These are phyloP conservation scores for Peucedramus taeniatus DNA, from an alignment of 2,113 vertebrate genomes.

Conservation along the genomic window DNA sequence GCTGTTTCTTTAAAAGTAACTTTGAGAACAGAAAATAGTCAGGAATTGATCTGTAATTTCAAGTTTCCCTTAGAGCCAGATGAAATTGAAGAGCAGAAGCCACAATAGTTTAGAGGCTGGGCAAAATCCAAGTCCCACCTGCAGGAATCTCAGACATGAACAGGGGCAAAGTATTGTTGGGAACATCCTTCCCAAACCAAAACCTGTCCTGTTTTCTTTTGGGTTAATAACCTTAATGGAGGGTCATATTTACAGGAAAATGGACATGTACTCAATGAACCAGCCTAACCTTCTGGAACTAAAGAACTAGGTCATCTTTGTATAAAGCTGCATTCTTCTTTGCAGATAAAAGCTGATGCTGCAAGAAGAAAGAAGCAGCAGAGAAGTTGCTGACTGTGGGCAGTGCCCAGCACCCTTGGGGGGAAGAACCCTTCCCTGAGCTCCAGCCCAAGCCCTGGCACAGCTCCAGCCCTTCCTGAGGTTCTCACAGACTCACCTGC, in stretches of 20 bases:
- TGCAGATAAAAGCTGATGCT: neutral
- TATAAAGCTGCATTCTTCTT: neutral
- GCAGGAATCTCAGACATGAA: neutral
- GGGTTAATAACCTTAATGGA: neutral
- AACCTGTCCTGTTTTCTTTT: neutral
- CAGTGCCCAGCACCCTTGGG: neutral
- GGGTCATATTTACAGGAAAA: neutral
- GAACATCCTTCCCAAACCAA: neutral
- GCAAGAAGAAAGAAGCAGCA: neutral
- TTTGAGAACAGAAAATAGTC: neutral
- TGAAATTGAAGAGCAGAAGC: neutral
- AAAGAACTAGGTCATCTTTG: neutral
- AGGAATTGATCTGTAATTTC: neutral
- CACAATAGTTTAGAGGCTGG: neutral
- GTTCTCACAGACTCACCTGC: neutral
- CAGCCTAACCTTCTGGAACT: neutral
- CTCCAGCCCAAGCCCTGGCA: neutral
- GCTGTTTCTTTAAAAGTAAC: constrained; percentile 1
- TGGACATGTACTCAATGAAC: neutral
- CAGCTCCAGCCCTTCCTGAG: neutral
- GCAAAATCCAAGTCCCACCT: neutral
- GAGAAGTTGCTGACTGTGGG: neutral
- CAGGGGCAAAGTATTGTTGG: rapidly evolving
- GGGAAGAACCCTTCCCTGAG: neutral
- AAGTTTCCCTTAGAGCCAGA: neutral